Evolutionary conservation across 2,113 vertebrate species (phyloP), one percentile per base, ranked within the genome.

Genomic region (Raja brachyura): DNA sequence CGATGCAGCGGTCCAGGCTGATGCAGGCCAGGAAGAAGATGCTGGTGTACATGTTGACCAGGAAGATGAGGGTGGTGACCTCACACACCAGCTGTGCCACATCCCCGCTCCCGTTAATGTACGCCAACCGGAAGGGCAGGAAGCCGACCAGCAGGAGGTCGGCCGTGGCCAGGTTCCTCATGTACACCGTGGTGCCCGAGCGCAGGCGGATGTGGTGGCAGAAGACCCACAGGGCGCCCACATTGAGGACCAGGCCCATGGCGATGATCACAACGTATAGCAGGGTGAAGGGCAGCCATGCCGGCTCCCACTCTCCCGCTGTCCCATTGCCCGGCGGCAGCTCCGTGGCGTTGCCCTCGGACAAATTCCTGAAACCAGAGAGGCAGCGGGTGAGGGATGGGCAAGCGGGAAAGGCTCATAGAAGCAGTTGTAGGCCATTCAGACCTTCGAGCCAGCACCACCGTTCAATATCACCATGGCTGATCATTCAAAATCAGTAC

Each of bases 41-140:
- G 94, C 96, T 97, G 10, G 96, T 94, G 0, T 97, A 97, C 96
- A 97, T 97, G 95, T 97, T 97, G 73, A 94, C 94, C 83, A 97
- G 94, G 66, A 97, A 94, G 31, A 96, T 31, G 61, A 96, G 92
- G 14, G 95, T 96, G 0, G 93, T 48, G 25, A 18, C 10, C 0
- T 95, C 94, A 6, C 96, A 96, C 25, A 95, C 33, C 10, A 0
- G 3, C 33, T 5, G 92, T 0, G 59, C 16, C 0, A 94, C 48
- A 0, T 0, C 0, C 0, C 0, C 0, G 16, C 74, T 93, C 6
- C 93, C 88, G 11, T 93, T 61, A 28, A 96, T 94, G 90, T 95
- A 93, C 90, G 90, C 95, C 93, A 96, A 95, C 77, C 95, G 94
- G 56, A 96, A 7, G 5, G 96, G 96, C 74, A 97, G 93, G 0